A percentile compares a stretch with the other conserved stretches of the same genome.
These are phyloP conservation scores for Solen grandis DNA, from an alignment of 1,140 invertebrate species.

Conservation along the genomic window DNA sequence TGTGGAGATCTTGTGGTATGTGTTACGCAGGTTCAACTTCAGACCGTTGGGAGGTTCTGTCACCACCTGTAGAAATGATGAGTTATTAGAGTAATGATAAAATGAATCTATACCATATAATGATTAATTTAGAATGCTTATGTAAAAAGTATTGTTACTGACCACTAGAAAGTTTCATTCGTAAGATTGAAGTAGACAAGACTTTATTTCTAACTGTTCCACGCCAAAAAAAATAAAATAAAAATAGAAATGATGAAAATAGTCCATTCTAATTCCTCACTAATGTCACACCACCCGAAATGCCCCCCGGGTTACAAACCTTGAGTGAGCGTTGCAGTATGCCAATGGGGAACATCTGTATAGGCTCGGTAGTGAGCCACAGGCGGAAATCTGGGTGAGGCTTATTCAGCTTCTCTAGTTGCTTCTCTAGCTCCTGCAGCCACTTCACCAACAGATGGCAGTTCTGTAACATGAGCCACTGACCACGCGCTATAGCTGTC, in stretches of 20 bases:
- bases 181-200: too few relatives aligned
- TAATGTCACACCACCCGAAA: too few relatives aligned
- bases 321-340: slow-evolving; percentile 92
- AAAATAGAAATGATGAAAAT: too few relatives aligned
- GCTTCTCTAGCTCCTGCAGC: slow-evolving; percentile 90
- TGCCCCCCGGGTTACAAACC: too few relatives aligned
- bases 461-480: slow-evolving; percentile 95
- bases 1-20: slow-evolving; percentile 90
- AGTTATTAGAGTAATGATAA: too few relatives aligned
- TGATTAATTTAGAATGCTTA: too few relatives aligned
- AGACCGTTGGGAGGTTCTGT: slow-evolving; percentile 94
- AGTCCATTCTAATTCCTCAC: too few relatives aligned
- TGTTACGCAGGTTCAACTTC: slow-evolving; percentile 93
- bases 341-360: slow-evolving; percentile 91
- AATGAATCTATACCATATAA: too few relatives aligned
- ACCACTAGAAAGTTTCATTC: too few relatives aligned
- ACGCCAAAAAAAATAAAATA: too few relatives aligned
- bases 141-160: too few relatives aligned
- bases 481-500: slow-evolving; percentile 87
- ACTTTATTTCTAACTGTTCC: too few relatives aligned
- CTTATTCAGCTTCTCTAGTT: slow-evolving; percentile 88
- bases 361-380: slow-evolving; percentile 95
- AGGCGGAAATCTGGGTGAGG: slow-evolving; percentile 94
- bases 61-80: slow-evolving; percentile 85
- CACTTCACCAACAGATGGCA: slow-evolving; percentile 91